phyloP scores from a whole-genome alignment of 92 coral and sea anemone genomes.

The Nematostella vectensis region DNA sequence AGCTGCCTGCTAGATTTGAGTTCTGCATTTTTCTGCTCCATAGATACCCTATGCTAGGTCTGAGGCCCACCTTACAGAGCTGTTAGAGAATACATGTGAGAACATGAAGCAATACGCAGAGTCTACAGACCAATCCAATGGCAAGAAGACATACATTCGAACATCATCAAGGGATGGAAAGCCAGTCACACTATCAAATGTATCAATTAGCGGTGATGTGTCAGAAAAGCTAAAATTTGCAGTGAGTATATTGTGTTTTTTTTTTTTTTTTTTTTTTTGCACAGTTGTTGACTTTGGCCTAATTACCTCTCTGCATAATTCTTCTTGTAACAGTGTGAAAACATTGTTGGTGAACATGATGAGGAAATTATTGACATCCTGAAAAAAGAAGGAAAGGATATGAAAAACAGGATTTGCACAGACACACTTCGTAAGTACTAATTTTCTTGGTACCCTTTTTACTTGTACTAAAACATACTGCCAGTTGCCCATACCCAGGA shows the following conservation, averaged over 20 bases:
- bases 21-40: background rate
- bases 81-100: slow-evolving; percentile 77
- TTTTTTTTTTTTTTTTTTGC: background rate
- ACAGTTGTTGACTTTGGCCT: too few relatives aligned
- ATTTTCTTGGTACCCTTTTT: too few relatives aligned
- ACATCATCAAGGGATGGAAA: slow-evolving; percentile 87
- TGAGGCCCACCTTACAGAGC: slow-evolving; percentile 89
- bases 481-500: too few relatives aligned
- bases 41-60: slow-evolving; percentile 92
- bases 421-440: slow-evolving; percentile 24
- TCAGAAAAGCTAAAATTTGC: slow-evolving; percentile 75
- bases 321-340: slow-evolving; percentile 63
- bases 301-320: too few relatives aligned
- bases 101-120: slow-evolving; percentile 89
- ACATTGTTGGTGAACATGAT: slow-evolving; percentile 87
- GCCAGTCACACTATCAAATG: slow-evolving; percentile 72
- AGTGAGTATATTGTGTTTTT: slow-evolving; percentile 46
- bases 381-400: slow-evolving; percentile 64
- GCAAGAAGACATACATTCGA: slow-evolving; percentile 70
- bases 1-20: too few relatives aligned
- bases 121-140: slow-evolving; percentile 79
- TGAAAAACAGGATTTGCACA: slow-evolving; percentile 34
- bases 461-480: too few relatives aligned
- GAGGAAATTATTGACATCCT: slow-evolving; percentile 75
- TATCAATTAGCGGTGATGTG: slow-evolving; percentile 90